Evolutionary conservation across 2,797 vertebrate species (phyloP).

Genomic region (Lycodopsis pacificus): DNA sequence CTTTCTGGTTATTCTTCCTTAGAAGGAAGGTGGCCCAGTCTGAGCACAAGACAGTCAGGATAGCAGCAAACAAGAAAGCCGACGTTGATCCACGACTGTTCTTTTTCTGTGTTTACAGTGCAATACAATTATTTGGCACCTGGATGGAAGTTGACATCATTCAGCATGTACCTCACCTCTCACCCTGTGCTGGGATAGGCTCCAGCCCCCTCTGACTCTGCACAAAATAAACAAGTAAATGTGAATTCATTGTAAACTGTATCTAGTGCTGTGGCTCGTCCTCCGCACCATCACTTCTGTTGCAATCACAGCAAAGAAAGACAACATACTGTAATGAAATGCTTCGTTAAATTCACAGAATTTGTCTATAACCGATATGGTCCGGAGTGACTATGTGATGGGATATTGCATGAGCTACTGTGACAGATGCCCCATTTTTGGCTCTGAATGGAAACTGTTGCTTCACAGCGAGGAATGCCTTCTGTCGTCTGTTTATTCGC

Average conservation of each 20-base stretch:
- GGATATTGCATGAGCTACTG: slow-evolving; percentile 44
- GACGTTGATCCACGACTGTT: background rate
- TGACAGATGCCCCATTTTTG: slow-evolving; percentile 62
- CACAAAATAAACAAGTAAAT: slow-evolving; percentile 7
- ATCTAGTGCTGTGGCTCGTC: background rate
- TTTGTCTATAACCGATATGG: slow-evolving; percentile 48
- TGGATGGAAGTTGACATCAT: background rate
- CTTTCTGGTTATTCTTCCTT: too few relatives aligned
- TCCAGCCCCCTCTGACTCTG: slow-evolving; percentile 5
- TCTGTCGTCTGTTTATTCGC: slow-evolving; percentile 49
- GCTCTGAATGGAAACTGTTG: slow-evolving; percentile 50
- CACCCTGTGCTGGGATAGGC: background rate
- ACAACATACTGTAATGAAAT: slow-evolving; percentile 48
- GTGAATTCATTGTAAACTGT: background rate
- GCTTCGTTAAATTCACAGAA: slow-evolving; percentile 42
- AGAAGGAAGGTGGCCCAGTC: too few relatives aligned
- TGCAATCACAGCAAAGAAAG: slow-evolving; percentile 25
- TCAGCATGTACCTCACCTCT: background rate
- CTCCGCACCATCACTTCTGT: background rate
- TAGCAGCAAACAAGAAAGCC: background rate
- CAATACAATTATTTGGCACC: background rate
- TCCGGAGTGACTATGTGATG: slow-evolving; percentile 36
- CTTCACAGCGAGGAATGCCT: slow-evolving; percentile 45
- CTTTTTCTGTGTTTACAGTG: background rate
- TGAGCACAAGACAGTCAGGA: too few relatives aligned